Base-by-base conservation (phyloP, 2,888 invertebrate genomes). In the Hoplodrina ambigua region DNA sequence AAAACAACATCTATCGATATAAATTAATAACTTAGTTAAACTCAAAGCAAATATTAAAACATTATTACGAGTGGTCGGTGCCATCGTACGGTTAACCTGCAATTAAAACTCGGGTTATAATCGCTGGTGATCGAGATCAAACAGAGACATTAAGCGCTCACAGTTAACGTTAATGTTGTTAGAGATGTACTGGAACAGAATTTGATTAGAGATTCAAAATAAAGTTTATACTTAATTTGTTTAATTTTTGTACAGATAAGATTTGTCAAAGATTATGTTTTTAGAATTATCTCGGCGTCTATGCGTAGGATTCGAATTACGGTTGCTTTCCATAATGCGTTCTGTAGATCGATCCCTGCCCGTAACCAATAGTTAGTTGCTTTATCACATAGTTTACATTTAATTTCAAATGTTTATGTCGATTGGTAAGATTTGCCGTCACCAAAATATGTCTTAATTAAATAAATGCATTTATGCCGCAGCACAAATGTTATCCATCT, bases 131-230 rank as follows among this genome's bases (percentile, higher is more conserved):
- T 90, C 84, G 85, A 87, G 89, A 88, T 85, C 86, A 85, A 88
- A 91, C 86, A 87, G 86, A 91, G 90, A 91, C 87, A 89, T 91
- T 90, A 91, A 86, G 81, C 75, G 68, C 83, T 67, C 55, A 75
- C 62, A 87, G 87, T 87, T 78, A 75, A 74, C 67, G 88, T 88
- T 78, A 75, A 76, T 76, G 77, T 63, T 55, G 59, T 53, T 71
- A 61, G 71, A 70, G 69, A 65, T 69, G 68, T 64, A 67, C 74
- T 75, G 64, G 58, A 73, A 79, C 56, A 77, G 75, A 58, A 66
- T 76, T 60, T 69, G 58, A 37, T 67, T 44, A 49, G 59, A 53
- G 30, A 54, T 70, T 57, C 54, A 7, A 54, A 55, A n/a, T 50
- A 37, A 15, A 25, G 17, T 63, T 76, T 76, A 55, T 52, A n/a